These are phyloP conservation scores for Ptychochromis oligacanthus DNA, from an alignment of 2,113 vertebrate genomes.

Conservation along the genomic window DNA sequence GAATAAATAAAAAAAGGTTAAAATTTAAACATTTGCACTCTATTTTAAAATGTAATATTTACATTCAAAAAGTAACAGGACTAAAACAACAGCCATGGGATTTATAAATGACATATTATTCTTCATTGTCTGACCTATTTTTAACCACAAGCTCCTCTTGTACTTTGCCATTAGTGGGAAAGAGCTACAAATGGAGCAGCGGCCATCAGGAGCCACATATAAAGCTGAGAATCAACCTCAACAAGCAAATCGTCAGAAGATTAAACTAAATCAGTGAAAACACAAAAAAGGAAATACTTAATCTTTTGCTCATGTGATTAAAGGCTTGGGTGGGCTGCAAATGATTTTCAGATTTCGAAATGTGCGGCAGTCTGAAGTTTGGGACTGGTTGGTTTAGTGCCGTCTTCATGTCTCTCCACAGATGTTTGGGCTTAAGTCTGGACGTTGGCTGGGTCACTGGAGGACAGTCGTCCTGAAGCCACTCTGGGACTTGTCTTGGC, in stretches of 20 bases:
- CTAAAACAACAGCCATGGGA: not conserved
- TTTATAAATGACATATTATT: conserved; percentile 5
- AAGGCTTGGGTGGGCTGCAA: conserved; percentile 1
- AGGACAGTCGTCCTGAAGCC: not conserved
- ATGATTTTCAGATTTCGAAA: conserved; percentile 11
- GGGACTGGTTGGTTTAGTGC: not conserved
- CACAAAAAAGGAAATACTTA: conserved; percentile 11
- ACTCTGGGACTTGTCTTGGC: not conserved
- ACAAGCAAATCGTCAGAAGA: conserved; percentile 1
- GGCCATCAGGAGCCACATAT: conserved; percentile 1
- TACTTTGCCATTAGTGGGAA: not conserved
- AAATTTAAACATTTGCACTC: not conserved
- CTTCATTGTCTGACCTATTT: not conserved
- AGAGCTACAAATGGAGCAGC: not conserved
- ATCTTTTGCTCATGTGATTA: conserved; percentile 6
- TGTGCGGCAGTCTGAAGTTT: not conserved
- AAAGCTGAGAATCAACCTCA: not conserved
- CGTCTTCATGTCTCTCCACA: conserved; percentile 8
- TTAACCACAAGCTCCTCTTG: not conserved
- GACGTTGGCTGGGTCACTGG: not conserved
- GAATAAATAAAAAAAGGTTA: too few species aligned
- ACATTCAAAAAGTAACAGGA: not conserved
- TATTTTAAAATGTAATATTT: not conserved
- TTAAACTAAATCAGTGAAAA: not conserved
- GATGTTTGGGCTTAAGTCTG: conserved; percentile 10